Base-by-base conservation (phyloP, 2,113 vertebrate species). In the Sphaerodactylus townsendi region DNA sequence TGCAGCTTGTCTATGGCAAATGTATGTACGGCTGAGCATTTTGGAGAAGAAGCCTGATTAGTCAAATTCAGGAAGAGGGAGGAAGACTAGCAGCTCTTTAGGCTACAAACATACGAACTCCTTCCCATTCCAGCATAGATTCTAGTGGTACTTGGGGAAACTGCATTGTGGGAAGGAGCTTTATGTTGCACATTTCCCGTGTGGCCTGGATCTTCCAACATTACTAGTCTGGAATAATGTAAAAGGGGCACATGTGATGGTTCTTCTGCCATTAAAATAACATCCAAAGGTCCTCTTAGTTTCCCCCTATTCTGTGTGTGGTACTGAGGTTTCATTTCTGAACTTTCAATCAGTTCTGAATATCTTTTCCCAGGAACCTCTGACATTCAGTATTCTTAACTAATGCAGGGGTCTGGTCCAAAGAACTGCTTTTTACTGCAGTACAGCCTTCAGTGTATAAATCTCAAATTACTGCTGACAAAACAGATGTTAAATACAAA, bases 381-480 rank as follows among this genome's bases (percentile, higher is more conserved):
- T 81, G 68, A 68, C 66, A 65, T 85, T 92, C 91, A 92, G 72
- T 65, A 79, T 92, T 91, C 39, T 50, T 82, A 86, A 83, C 17
- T 41, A 66, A 66, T 71, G 41, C 86, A 82, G 46, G 90, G 92
- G 93, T 87, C 80, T 81, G 68, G 83, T 87, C 88, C 86, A 87
- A 91, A 81, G 92, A 92, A 88, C 13, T 56, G 79, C 84, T 90
- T 89, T 89, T 89, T 86, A 86, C 2, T n/a, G 84, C 72, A 77
- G 2, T 80, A 39, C 77, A 92, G 85, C 85, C 65, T 86, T 90
- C 85, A 90, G 72, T 33, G 25, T 86, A 77, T 77, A 90, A 91
- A 89, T 91, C 76, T 90, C 88, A 77, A 92, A 86, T 94, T 93
- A 91, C 72, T 93, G 92, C 90, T 94, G 92, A 89, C 75, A 75